Evolutionary conservation across 2,797 vertebrate genomes (phyloP), one percentile per base, ranked within the genome.

Genomic region (Manis javanica): DNA sequence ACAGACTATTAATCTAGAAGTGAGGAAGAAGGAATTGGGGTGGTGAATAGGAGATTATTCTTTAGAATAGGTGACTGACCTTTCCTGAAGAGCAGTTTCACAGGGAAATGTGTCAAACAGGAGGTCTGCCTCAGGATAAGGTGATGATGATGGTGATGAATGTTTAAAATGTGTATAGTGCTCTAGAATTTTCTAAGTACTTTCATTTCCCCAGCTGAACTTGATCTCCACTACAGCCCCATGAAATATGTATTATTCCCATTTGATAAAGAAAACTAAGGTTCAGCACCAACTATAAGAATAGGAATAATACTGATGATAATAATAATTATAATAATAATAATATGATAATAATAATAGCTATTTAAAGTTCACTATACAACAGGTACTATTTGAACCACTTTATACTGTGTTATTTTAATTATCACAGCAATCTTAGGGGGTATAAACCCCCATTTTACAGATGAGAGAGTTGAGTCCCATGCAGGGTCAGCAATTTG

Each of bases 271-370:
- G 49, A 77, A 77, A 90, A 84, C 23, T 37, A 23, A 72, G 51
- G 15, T 53, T 95, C 63, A 86, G n/a, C n/a, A 59, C 90, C 59
- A 87, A 79, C 15, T 81, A 66, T 85, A 87, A 82, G 51, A 71
- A n/a, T 8, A 63, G 29, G 14, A 89, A 63, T 46, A 46, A 13
- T 53, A 34, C 55, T 55, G 31, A 26, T 64, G 4, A 57, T 63
- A 0, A 72, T 79, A 72, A 49, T 51, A 0, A 72, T 79, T 66
- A 49, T 51, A 51, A 8, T 46, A n/a, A 34, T 51, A 19, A 24
- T 72, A 85, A 64, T 10, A 61, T 77, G 9, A 71, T 24, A 13
- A n/a, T 34, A 6, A 72, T 13, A 74, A 10, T 19, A 63, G 64
- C 42, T 90, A 16, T 34, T 90, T 55, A 39, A 83, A 90, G 61